phyloP scores from a whole-genome alignment of 2,113 vertebrate species.

The Xenus cinereus region DNA sequence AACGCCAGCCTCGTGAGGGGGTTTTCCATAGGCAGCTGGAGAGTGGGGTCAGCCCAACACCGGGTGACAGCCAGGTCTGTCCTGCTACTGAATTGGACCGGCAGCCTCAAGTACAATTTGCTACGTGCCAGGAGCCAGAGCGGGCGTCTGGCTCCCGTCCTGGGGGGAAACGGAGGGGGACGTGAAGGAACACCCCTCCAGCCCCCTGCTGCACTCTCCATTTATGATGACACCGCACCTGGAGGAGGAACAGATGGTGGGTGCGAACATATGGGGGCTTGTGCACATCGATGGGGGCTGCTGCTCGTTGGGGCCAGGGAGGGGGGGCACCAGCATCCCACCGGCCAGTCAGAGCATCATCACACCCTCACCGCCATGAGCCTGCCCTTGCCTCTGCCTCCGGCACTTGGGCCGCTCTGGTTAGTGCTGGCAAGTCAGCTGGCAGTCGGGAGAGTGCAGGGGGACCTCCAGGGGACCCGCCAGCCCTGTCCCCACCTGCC shows the following conservation, averaged over 20 bases:
- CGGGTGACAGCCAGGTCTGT: not conserved
- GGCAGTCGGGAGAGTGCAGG: not conserved
- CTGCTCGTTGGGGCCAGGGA: rapidly evolving
- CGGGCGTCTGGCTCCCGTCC: not conserved
- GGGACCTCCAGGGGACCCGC: not conserved
- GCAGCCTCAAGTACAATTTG: not conserved
- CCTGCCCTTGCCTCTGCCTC: rapidly evolving
- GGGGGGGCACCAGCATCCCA: not conserved
- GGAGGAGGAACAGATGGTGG: not conserved
- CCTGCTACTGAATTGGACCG: not conserved
- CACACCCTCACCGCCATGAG: not conserved
- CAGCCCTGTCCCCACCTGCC: not conserved
- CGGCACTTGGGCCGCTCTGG: rapidly evolving
- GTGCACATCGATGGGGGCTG: rapidly evolving
- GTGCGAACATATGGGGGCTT: rapidly evolving
- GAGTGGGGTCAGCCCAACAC: no score
- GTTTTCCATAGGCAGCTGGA: not conserved
- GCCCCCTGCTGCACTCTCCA: not conserved
- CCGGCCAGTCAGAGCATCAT: not conserved
- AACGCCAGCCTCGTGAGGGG: not conserved
- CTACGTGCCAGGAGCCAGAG: not conserved
- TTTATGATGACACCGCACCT: not conserved
- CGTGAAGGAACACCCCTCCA: not conserved
- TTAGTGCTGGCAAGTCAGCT: not conserved
- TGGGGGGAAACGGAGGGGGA: no score